Conservation (phyloP, 2,113 vertebrate genomes). For the Lethenteron reissneri region DNA sequence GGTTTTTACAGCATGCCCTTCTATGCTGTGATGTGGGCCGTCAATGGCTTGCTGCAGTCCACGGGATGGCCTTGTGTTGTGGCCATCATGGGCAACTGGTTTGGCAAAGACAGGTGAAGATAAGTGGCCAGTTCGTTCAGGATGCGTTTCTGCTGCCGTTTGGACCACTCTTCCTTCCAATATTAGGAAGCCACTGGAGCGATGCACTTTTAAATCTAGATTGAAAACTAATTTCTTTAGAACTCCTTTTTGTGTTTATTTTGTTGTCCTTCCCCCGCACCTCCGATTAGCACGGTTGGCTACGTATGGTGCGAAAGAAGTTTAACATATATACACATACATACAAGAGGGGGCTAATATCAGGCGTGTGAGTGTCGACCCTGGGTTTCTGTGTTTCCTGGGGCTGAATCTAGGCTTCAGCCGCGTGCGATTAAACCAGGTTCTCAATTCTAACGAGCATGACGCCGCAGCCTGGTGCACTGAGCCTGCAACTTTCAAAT, state of each 20-base stretch:
- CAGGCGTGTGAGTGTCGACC: background rate
- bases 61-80: conserved; percentile 91
- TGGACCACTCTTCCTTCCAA: background rate
- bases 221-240: background rate
- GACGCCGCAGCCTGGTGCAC: too few relatives aligned
- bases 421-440: too few relatives aligned
- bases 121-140: background rate
- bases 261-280: background rate
- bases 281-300: background rate
- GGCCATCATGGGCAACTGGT: conserved; percentile 95
- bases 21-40: conserved; percentile 60
- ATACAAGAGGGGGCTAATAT: too few relatives aligned
- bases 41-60: conserved; percentile 80
- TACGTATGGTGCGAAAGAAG: too few relatives aligned
- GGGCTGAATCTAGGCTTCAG: background rate
- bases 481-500: too few relatives aligned
- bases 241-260: background rate
- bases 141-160: background rate
- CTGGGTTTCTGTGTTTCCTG: background rate
- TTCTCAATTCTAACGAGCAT: too few relatives aligned
- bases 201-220: background rate
- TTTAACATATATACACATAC: too few relatives aligned
- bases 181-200: background rate
- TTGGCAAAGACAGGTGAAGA: conserved; percentile 65
- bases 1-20: conserved; percentile 64